Conservation (phyloP, 92 coral and sea anemone species). For the Zoanthus sansibaricus region DNA sequence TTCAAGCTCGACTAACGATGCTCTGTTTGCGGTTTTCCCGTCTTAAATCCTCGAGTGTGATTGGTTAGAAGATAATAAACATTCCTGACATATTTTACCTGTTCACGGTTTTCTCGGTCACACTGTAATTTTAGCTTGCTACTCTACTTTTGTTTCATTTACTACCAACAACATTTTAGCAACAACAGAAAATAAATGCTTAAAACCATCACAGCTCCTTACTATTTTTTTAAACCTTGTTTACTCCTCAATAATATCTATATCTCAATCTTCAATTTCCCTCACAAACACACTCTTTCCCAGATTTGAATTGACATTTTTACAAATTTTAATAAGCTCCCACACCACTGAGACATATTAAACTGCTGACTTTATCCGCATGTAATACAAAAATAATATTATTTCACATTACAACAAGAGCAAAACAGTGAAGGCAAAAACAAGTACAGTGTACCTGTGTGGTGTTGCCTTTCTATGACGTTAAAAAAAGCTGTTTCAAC, state of each 20-base stretch:
- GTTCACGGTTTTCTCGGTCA: too few species aligned
- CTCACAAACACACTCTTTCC: not conserved
- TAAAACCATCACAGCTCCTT: conserved; percentile 42
- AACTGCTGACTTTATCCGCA: conserved; percentile 48
- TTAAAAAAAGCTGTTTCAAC: not conserved
- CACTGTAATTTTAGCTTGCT: conserved; percentile 21
- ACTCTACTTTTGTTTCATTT: conserved; percentile 41
- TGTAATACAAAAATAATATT: conserved; percentile 35
- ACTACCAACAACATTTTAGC: conserved; percentile 17
- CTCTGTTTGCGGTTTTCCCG: too few species aligned
- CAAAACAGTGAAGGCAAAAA: conserved; percentile 49
- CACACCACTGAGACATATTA: conserved; percentile 36
- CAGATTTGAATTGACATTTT: not conserved
- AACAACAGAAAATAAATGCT: conserved; percentile 7
- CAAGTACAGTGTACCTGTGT: conserved; percentile 17
- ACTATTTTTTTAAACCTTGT: conserved; percentile 29
- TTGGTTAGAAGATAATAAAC: too few species aligned
- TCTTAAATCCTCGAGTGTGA: too few species aligned
- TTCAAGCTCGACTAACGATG: too few species aligned
- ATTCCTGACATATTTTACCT: too few species aligned
- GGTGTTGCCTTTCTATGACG: not conserved
- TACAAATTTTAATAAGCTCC: not conserved
- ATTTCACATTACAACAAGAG: conserved; percentile 47
- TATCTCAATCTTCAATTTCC: not conserved
- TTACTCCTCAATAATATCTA: not conserved